These are phyloP conservation scores for Trachops cirrhosus DNA, from an alignment of 2,797 vertebrate species.

Conservation along the genomic window DNA sequence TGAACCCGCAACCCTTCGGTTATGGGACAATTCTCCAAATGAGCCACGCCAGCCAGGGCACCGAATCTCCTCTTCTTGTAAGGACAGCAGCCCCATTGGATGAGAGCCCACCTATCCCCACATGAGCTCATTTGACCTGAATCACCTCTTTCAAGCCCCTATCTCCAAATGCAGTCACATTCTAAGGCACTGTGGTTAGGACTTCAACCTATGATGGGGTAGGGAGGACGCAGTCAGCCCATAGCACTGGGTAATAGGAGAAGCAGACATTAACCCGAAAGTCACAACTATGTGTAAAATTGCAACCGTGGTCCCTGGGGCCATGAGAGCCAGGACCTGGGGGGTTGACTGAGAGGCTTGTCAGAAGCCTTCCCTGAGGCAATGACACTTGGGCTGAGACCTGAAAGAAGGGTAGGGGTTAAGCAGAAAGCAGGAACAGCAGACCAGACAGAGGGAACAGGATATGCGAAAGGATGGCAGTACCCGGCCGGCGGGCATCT, in stretches of 20 bases:
- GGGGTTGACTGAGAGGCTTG: neutral
- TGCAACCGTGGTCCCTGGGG: too few relatives aligned
- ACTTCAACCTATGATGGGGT: too few relatives aligned
- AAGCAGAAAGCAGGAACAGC: neutral
- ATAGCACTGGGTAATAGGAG: neutral
- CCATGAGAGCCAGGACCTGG: neutral
- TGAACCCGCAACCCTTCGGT: neutral
- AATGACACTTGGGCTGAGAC: neutral
- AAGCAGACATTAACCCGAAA: neutral
- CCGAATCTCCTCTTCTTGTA: neutral
- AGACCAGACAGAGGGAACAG: neutral
- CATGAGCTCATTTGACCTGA: neutral
- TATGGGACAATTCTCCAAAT: neutral
- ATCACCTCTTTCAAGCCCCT: neutral
- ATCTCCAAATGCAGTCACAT: neutral
- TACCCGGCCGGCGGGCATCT: fast-evolving
- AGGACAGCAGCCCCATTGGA: neutral
- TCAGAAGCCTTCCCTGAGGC: neutral
- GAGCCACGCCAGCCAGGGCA: too few relatives aligned
- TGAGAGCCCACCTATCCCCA: too few relatives aligned
- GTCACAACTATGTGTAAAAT: neutral
- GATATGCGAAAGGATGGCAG: neutral
- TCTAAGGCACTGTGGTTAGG: neutral
- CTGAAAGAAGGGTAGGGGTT: neutral
- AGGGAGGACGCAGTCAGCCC: too few relatives aligned